A percentile compares a stretch with the other conserved stretches of the same genome.
phyloP scores from a whole-genome alignment of 2,797 vertebrate genomes.

The Muscicapa comitata region DNA sequence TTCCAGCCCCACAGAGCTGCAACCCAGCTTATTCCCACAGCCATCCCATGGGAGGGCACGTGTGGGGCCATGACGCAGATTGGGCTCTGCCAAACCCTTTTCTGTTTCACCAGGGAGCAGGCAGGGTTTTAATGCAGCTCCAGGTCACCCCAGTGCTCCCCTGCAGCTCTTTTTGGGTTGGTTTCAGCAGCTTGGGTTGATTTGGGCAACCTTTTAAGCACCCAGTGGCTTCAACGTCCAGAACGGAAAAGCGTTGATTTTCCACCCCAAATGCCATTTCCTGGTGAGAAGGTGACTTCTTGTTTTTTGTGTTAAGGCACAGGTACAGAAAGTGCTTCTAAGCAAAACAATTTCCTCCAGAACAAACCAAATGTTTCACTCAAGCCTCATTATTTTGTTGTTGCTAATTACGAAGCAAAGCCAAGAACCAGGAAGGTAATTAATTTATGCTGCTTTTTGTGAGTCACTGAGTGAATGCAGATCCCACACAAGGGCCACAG shows the following conservation, averaged over 20 bases:
- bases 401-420: not conserved
- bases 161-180: not conserved
- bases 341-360: slow-evolving; percentile 2
- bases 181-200: not conserved
- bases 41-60: accelerated
- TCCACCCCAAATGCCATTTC: not conserved
- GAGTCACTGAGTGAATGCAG: slow-evolving; percentile 5
- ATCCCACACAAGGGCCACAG: not conserved
- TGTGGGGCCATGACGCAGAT: not conserved
- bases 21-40: accelerated
- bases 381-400: slow-evolving; percentile 27
- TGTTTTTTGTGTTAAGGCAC: not conserved
- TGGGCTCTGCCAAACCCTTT: not conserved
- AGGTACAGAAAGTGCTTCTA: slow-evolving; percentile 14
- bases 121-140: not conserved
- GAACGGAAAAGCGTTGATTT: not conserved
- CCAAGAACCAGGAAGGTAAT: slow-evolving; percentile 14
- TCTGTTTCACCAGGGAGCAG: not conserved
- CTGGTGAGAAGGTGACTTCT: not conserved
- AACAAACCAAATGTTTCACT: slow-evolving; percentile 6
- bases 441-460: slow-evolving; percentile 9
- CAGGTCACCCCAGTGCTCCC: not conserved
- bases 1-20: not conserved
- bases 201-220: not conserved
- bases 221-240: not conserved